phyloP scores from a whole-genome alignment of 2,797 vertebrate genomes.

The Telmatherina bonti region DNA sequence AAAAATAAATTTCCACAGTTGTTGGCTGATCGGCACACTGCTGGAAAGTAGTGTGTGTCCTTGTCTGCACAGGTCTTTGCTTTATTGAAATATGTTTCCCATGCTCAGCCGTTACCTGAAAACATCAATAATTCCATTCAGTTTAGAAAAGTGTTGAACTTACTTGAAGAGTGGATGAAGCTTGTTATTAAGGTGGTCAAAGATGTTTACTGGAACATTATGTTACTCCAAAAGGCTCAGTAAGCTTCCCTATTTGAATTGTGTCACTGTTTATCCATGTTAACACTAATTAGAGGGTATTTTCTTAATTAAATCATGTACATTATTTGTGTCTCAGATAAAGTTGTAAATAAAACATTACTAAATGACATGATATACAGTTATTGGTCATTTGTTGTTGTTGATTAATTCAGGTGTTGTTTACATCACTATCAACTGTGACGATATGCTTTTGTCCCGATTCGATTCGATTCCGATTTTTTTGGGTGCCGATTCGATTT shows the following conservation, averaged over 20 bases:
- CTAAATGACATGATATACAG: conserved; percentile 10
- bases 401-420: conserved; percentile 24
- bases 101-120: conserved; percentile 52
- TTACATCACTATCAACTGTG: conserved; percentile 28
- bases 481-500: too few species aligned
- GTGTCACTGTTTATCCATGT: conserved; percentile 63
- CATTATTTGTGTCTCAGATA: conserved; percentile 21
- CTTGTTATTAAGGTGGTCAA: conserved; percentile 40
- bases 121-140: conserved; percentile 31
- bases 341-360: too few species aligned
- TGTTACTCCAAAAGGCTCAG: conserved; percentile 51
- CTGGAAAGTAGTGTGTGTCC: conserved; percentile 64
- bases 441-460: too few species aligned
- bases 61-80: conserved; percentile 56
- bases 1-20: conserved; percentile 68
- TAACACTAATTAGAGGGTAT: conserved; percentile 35
- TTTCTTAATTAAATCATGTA: conserved; percentile 38
- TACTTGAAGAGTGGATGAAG: conserved; percentile 53
- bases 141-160: conserved; percentile 56
- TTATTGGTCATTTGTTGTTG: conserved; percentile 42
- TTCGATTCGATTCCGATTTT: too few species aligned
- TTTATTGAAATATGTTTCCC: conserved; percentile 48
- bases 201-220: conserved; percentile 50
- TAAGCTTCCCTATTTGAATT: conserved; percentile 48
- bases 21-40: conserved; percentile 63